phyloP scores from a whole-genome alignment of 1,140 invertebrate species.

The Drosophila trapezifrons region DNA sequence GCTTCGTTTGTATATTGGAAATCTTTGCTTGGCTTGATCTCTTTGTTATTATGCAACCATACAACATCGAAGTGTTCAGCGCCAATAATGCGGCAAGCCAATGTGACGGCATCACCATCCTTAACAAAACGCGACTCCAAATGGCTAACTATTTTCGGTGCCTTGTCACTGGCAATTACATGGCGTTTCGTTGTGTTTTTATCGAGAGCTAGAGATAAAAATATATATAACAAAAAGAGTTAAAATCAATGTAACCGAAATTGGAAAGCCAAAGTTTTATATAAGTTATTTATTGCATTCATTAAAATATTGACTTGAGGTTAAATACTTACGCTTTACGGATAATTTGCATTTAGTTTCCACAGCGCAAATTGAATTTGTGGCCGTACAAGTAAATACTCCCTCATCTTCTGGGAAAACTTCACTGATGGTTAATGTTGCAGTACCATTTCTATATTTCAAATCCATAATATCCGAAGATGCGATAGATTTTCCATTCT shows the following conservation, averaged over 20 bases:
- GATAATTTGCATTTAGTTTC: slow-evolving; percentile 93
- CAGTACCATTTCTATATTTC: slow-evolving; percentile 95
- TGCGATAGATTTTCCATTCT: slow-evolving; percentile 89
- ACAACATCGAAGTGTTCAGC: slow-evolving; percentile 95
- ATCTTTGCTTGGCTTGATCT: slow-evolving; percentile 98
- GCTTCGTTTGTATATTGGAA: slow-evolving; percentile 96
- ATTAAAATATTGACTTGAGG: neutral
- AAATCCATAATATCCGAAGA: slow-evolving; percentile 94
- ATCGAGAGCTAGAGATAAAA: slow-evolving; percentile 89
- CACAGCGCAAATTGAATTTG: slow-evolving; percentile 93
- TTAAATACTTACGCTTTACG: slow-evolving; percentile 90
- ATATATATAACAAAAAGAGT: slow-evolving; percentile 24
- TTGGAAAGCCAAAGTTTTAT: neutral
- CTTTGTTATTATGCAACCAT: slow-evolving; percentile 98
- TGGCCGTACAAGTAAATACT: slow-evolving; percentile 93
- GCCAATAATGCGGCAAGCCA: slow-evolving; percentile 94
- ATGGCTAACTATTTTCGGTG: slow-evolving; percentile 93
- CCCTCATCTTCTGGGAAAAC: slow-evolving; percentile 97
- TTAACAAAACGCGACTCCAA: slow-evolving; percentile 91
- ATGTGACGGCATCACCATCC: slow-evolving; percentile 93
- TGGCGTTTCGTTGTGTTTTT: slow-evolving; percentile 85
- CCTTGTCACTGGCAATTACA: slow-evolving; percentile 86
- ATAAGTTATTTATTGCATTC: neutral
- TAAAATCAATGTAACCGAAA: neutral
- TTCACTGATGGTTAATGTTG: slow-evolving; percentile 94